Base-by-base conservation (phyloP, 2,113 vertebrate genomes). In the Rutilus rutilus region DNA sequence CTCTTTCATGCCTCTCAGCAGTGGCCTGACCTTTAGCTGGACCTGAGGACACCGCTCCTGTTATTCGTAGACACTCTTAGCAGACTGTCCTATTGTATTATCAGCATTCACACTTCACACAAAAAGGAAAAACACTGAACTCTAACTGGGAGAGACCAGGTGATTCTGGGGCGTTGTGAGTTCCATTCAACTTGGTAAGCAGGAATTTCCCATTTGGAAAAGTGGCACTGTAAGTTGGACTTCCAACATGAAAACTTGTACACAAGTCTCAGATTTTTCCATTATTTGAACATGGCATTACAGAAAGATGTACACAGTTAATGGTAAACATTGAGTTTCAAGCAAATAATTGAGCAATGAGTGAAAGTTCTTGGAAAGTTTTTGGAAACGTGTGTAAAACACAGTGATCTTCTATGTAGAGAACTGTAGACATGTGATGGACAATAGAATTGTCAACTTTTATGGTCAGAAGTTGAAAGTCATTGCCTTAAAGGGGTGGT, bases 1-100 rank as follows among this genome's bases (percentile, higher is more conserved):
- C 80, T 82, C 92, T 95, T 95, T 95, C 93, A 94, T 94, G 92
- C 90, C 92, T 91, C 88, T 78, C 93, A 92, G 91, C 92, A 92
- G 94, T 82, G 90, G 89, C 86, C 93, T 92, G 91, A 94, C 92
- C 93, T 89, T 87, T 86, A 84, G 54, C 86, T 88, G 92, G 89
- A 91, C 93, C 90, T 87, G 91, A 89, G 87, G 90, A 89, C 91
- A 89, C 89, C 83, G 86, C 86, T 87, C 91, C 89, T 80, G 89
- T 91, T 91, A 93, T 92, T 90, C 89, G 93, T 92, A 93, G 69
- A 15, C 69, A 85, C 83, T 89, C 0, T 65, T 75, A 75, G 33
- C 45, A n/a, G 81, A 64, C 59, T 78, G 11, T 69, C 82, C 77
- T 78, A 85, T 85, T 86, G 74, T 50, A 79, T 65, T 86, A 47